Evolutionary conservation across 2,797 vertebrate species (phyloP).

Genomic region (Phrynocephalus guinanensis): DNA sequence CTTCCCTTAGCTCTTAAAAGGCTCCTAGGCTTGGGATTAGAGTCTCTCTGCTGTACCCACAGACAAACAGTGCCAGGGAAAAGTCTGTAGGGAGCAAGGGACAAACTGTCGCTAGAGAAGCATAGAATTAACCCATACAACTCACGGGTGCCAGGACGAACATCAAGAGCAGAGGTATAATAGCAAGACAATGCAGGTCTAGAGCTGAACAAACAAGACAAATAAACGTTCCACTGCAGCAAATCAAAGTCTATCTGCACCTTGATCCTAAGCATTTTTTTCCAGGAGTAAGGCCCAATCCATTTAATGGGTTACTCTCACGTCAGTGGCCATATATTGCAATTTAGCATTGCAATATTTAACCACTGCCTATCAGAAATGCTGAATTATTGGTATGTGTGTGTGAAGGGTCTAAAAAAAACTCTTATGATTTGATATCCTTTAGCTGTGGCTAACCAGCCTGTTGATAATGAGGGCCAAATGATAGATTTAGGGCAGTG

Average conservation of each 20-base stretch:
- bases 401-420: background rate
- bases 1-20: background rate
- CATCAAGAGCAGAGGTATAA: constrained; percentile 3
- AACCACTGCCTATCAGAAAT: background rate
- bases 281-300: background rate
- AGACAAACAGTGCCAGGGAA: background rate
- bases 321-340: background rate
- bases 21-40: background rate
- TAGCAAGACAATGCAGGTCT: background rate
- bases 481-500: background rate
- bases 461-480: background rate
- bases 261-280: background rate
- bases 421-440: background rate
- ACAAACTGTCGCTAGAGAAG: constrained; percentile 3
- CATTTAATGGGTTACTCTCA: background rate
- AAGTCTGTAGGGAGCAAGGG: background rate
- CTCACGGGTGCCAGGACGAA: background rate
- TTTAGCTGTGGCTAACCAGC: background rate
- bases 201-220: background rate
- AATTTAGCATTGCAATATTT: background rate
- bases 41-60: background rate
- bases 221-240: background rate
- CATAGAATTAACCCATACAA: constrained; percentile 19
- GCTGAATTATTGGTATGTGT: background rate
- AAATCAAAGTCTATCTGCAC: constrained; percentile 6